A percentile compares a stretch with the other conserved stretches of the same genome.
phyloP scores from a whole-genome alignment of 2,888 invertebrate genomes.

The Tetragnatha montana region DNA sequence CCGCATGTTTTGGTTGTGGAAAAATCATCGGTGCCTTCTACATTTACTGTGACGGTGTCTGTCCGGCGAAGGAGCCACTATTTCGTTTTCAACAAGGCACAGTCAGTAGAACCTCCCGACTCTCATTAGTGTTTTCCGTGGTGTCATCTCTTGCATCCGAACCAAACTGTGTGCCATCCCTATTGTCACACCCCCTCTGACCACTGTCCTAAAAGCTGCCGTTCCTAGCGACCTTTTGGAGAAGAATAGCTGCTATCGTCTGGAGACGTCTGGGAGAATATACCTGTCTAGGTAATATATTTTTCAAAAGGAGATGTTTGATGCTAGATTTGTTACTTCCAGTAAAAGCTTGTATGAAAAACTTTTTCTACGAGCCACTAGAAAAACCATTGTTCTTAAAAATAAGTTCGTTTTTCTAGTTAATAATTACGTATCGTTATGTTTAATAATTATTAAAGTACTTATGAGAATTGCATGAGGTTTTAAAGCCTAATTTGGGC shows the following conservation, averaged over 20 bases:
- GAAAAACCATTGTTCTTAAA: no score
- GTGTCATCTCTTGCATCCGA: slow-evolving; percentile 31
- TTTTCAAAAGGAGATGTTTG: no score
- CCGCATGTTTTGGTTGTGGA: slow-evolving; percentile 64
- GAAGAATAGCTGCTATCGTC: slow-evolving; percentile 30
- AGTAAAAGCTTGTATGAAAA: no score
- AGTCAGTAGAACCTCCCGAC: slow-evolving; percentile 16
- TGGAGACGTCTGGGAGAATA: slow-evolving; percentile 32
- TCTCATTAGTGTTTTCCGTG: slow-evolving; percentile 45
- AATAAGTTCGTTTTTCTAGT: no score
- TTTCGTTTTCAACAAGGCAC: slow-evolving; percentile 54
- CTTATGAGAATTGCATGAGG: no score
- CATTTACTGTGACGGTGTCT: slow-evolving; percentile 58
- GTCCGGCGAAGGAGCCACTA: slow-evolving; percentile 30
- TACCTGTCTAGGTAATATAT: slow-evolving; percentile 36
- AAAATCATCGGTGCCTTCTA: slow-evolving; percentile 71
- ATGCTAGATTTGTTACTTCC: no score
- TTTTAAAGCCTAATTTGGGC: no score
- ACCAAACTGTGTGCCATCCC: slow-evolving; percentile 63
- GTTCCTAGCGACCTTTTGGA: slow-evolving; percentile 56
- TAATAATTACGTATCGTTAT: no score
- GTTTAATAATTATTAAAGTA: no score
- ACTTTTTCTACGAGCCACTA: no score
- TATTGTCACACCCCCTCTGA: slow-evolving; percentile 32
- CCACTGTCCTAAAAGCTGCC: slow-evolving; percentile 59